A percentile compares a stretch with the other conserved stretches of the same genome.
Conservation (phyloP, 2,888 invertebrate species). For the Cantharis rustica region DNA sequence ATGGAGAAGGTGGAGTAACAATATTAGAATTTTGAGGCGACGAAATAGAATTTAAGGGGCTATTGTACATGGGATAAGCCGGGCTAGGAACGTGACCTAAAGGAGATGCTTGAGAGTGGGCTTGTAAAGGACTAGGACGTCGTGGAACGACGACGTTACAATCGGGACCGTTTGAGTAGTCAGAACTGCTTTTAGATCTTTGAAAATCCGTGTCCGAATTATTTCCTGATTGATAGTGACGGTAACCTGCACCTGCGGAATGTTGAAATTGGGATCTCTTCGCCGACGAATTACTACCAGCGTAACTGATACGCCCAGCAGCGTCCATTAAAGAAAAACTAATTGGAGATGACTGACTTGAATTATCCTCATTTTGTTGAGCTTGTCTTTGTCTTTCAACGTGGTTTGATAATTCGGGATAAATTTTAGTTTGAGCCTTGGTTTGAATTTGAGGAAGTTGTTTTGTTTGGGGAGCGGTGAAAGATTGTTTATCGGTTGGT, state of each 20-base stretch:
- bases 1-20: slow-evolving; percentile 69
- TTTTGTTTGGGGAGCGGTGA: slow-evolving; percentile 51
- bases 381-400: slow-evolving; percentile 47
- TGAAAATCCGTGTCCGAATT: slow-evolving; percentile 67
- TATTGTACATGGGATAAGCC: slow-evolving; percentile 83
- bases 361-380: slow-evolving; percentile 58
- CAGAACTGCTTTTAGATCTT: slow-evolving; percentile 60
- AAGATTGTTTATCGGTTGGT: slow-evolving; percentile 50
- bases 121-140: slow-evolving; percentile 70
- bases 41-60: slow-evolving; percentile 77
- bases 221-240: slow-evolving; percentile 67
- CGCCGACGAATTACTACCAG: slow-evolving; percentile 60
- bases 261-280: slow-evolving; percentile 62
- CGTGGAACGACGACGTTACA: slow-evolving; percentile 68
- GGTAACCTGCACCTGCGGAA: slow-evolving; percentile 48
- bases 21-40: slow-evolving; percentile 69
- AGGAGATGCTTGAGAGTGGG: slow-evolving; percentile 74
- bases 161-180: slow-evolving; percentile 58
- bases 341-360: slow-evolving; percentile 71
- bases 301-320: slow-evolving; percentile 67
- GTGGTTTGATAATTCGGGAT: slow-evolving; percentile 65
- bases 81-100: slow-evolving; percentile 77
- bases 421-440: slow-evolving; percentile 78
- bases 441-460: slow-evolving; percentile 68
- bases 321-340: slow-evolving; percentile 79